phyloP scores from a whole-genome alignment of 2,888 invertebrate genomes.

The Noctua comes region DNA sequence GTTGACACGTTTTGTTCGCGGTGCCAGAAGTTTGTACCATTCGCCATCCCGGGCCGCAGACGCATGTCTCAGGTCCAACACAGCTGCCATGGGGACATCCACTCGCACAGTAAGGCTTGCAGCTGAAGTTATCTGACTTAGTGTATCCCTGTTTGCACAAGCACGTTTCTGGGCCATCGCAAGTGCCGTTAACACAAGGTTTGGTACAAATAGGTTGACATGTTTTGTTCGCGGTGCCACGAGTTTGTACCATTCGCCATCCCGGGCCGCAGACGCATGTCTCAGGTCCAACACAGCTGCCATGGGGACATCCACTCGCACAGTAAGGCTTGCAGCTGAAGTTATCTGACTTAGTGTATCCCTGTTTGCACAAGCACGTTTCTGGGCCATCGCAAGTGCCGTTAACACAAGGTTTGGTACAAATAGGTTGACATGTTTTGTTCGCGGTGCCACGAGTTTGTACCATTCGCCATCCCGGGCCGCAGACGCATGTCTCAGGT shows the following conservation, averaged over 20 bases:
- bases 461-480: slow-evolving; percentile 32
- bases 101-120: slow-evolving; percentile 36
- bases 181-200: slow-evolving; percentile 37
- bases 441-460: background rate
- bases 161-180: slow-evolving; percentile 37
- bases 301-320: slow-evolving; percentile 37
- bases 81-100: slow-evolving; percentile 45
- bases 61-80: slow-evolving; percentile 41
- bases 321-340: slow-evolving; percentile 39
- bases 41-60: slow-evolving; percentile 41
- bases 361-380: slow-evolving; percentile 30
- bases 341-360: slow-evolving; percentile 6
- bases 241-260: background rate
- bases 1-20: slow-evolving; percentile 19
- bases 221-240: background rate
- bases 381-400: slow-evolving; percentile 34
- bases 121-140: slow-evolving; percentile 2
- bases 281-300: slow-evolving; percentile 41
- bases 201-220: slow-evolving; percentile 48
- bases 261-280: slow-evolving; percentile 29
- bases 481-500: slow-evolving; percentile 38
- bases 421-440: slow-evolving; percentile 40
- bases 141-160: slow-evolving; percentile 30
- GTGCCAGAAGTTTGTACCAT: background rate
- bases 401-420: slow-evolving; percentile 31